Percentiles rank a stretch among this genome's conserved stretches.
These are phyloP conservation scores for Heliconius hortense DNA, from an alignment of 2,888 invertebrate species.

Conservation along the genomic window DNA sequence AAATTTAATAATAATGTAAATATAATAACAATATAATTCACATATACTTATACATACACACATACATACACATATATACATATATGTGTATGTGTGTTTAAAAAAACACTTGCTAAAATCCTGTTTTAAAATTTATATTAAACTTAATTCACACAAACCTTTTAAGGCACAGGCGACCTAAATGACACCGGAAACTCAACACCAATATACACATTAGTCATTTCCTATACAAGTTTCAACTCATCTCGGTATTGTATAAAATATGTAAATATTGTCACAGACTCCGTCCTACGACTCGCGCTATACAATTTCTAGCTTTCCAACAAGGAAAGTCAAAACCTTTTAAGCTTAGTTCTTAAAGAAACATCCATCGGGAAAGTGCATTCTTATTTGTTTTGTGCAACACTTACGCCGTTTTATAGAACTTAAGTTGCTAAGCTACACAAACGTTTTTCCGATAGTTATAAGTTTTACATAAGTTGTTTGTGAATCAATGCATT, in stretches of 20 bases:
- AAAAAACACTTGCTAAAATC: too few species aligned
- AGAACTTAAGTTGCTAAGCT: background rate
- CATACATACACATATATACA: too few species aligned
- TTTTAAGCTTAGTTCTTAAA: slow-evolving; percentile 35
- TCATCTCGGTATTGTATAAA: slow-evolving; percentile 41
- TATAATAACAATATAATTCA: too few species aligned
- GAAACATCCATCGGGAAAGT: slow-evolving; percentile 35
- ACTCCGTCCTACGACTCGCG: slow-evolving; percentile 46
- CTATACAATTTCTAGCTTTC: slow-evolving; percentile 61
- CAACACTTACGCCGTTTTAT: background rate
- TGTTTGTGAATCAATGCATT: background rate
- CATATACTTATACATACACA: too few species aligned
- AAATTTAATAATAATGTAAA: too few species aligned
- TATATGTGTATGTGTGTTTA: too few species aligned
- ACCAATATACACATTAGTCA: slow-evolving; percentile 27
- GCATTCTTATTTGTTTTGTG: slow-evolving; percentile 18
- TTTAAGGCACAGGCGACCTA: slow-evolving; percentile 1
- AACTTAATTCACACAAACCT: slow-evolving; percentile 1
- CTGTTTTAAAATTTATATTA: background rate
- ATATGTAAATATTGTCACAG: slow-evolving; percentile 47
- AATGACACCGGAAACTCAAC: slow-evolving; percentile 25
- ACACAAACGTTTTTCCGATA: background rate
- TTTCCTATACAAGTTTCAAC: slow-evolving; percentile 37
- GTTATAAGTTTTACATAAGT: background rate
- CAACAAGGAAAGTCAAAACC: slow-evolving; percentile 51